Percentiles rank a stretch among this genome's conserved stretches.
Conservation (phyloP, 2,888 invertebrate genomes). For the Nomada goodeniana region DNA sequence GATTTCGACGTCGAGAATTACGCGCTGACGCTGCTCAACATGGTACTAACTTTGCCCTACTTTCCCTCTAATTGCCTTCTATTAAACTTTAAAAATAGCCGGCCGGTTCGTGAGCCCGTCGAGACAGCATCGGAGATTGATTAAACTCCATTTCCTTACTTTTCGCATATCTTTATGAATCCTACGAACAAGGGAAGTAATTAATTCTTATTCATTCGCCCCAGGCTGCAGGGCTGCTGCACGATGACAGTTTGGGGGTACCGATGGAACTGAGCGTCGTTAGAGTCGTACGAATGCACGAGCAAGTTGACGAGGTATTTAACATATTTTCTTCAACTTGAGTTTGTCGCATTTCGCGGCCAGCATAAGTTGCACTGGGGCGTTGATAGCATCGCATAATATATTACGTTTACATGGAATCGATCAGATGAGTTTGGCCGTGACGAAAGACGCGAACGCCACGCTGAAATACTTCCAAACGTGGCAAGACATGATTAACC, state of each 20-base stretch:
- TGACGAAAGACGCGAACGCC: conserved; percentile 84
- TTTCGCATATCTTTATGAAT: neutral
- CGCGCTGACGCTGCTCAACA: conserved; percentile 86
- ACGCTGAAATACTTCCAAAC: conserved; percentile 86
- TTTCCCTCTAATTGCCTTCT: conserved; percentile 1
- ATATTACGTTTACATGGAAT: neutral
- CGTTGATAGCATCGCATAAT: too few species aligned
- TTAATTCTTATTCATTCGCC: conserved; percentile 22
- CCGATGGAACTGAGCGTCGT: conserved; percentile 86
- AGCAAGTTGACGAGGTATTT: conserved; percentile 83
- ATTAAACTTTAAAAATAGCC: conserved; percentile 4
- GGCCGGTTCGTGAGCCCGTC: neutral
- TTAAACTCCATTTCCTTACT: neutral
- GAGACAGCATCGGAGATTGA: neutral
- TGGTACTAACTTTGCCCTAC: conserved; percentile 80
- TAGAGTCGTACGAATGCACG: conserved; percentile 85
- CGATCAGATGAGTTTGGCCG: conserved; percentile 79
- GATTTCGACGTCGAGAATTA: conserved; percentile 86
- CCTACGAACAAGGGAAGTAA: neutral
- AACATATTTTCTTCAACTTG: neutral
- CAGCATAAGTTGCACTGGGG: too few species aligned
- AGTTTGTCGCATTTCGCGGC: too few species aligned
- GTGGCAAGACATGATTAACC: conserved; percentile 86
- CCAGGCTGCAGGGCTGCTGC: conserved; percentile 80
- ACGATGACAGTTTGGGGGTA: conserved; percentile 84